Evolutionary conservation across 37 sponge, comb jelly and placozoan genomes (phyloP).

Genomic region (Chondrosia reniformis): DNA sequence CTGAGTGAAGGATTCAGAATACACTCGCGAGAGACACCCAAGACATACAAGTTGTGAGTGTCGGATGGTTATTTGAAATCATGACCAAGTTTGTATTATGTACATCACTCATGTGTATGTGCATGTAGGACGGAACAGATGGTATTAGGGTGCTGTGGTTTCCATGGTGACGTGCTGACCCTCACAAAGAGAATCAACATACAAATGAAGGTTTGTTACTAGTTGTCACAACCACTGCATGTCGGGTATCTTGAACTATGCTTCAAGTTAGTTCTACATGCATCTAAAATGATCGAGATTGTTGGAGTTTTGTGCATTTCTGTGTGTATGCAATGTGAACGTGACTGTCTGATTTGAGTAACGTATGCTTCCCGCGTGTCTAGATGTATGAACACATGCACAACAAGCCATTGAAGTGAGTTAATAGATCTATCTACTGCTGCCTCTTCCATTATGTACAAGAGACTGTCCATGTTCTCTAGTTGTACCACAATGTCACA

Average conservation of each 20-base stretch:
- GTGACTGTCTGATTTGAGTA: no score
- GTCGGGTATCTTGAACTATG: no score
- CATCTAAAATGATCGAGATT: no score
- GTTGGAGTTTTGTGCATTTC: no score
- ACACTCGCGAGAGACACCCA: conserved; percentile 77
- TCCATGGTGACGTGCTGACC: conserved; percentile 96
- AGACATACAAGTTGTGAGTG: conserved; percentile 79
- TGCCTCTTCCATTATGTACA: neutral
- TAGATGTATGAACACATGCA: conserved; percentile 72
- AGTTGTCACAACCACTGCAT: no score
- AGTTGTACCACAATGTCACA: conserved; percentile 78
- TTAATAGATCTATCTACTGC: neutral
- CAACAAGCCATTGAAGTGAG: conserved; percentile 72
- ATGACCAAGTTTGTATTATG: neutral
- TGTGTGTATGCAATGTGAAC: no score
- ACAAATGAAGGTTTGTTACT: no score
- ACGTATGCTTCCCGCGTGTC: neutral
- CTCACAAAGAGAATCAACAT: conserved; percentile 70
- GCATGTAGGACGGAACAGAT: conserved; percentile 11
- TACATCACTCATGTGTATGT: neutral
- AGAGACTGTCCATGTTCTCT: neutral
- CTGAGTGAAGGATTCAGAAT: conserved; percentile 93
- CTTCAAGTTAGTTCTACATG: no score
- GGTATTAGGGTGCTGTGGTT: conserved; percentile 88
- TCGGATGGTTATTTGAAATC: neutral